Base-by-base conservation (phyloP, 1,140 invertebrate species). In the Pseudomyrmex sp. region DNA sequence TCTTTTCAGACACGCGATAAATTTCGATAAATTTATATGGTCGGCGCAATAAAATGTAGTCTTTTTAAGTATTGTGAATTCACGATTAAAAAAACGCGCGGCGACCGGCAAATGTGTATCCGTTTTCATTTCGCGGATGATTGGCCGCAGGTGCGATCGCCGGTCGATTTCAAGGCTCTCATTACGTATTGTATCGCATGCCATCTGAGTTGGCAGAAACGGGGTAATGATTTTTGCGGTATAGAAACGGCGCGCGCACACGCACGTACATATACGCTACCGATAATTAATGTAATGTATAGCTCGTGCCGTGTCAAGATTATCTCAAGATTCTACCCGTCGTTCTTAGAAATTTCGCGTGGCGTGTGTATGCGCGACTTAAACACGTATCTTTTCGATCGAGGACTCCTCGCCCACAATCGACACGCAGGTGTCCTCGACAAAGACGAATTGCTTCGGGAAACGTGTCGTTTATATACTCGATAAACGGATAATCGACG, bases 391-490 rank as follows among this genome's bases (percentile, higher is more conserved):
- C 12, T 18, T 56, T 46, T 18, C 5, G 3, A 20, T 52, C 13
- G 54, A 44, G 74, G 54, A 44, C 74, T 63, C 0, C 50, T 59
- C 65, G 52, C 73, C 35, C 50, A 77, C 75, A 44, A 35, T 12
- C 35, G n/a, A 7, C n/a, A 52, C 48, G 77, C 86, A 88, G 85
- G 70, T 88, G 86, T 23, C n/a, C 54, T 15, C 2, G 18, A 3
- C 58, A 50, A 88, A 88, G 86, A 63, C 20, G 52, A 58, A 88
- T 77, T 56, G 83, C 48, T 62, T 73, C 65, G 50, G 76, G 73
- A 83, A 86, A 87, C 35, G 59, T 63, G 23, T 70, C 61, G 15
- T 52, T 58, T 65, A 63, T 70, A 26, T 70, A 26, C 23, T 23
- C 56, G 75, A 82, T 76, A 52, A 74, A 12, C 63, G 46, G 83